phyloP scores from a whole-genome alignment of 1,140 invertebrate species.

The Sycophaga agraensis region DNA sequence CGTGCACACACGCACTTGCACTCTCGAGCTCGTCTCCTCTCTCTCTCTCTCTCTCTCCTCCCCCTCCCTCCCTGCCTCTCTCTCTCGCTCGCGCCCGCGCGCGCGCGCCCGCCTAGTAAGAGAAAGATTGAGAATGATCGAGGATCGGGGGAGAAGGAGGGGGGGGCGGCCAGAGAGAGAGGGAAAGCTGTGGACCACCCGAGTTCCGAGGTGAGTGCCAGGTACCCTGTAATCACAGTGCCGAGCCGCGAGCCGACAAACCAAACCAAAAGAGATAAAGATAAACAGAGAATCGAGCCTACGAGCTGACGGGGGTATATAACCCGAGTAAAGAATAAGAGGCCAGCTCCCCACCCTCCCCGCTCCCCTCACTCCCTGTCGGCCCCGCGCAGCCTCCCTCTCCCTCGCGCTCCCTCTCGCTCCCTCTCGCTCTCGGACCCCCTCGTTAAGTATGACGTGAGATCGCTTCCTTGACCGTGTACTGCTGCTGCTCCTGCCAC shows the following conservation, averaged over 20 bases:
- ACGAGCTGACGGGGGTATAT: conserved; percentile 46
- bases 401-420: not conserved
- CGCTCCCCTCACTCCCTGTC: not conserved
- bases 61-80: no score
- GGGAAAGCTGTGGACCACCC: conserved; percentile 50
- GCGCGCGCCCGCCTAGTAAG: not conserved
- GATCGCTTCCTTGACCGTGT: conserved; percentile 49
- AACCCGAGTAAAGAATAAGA: conserved; percentile 31
- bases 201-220: conserved; percentile 58
- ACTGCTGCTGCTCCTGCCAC: conserved; percentile 20
- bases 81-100: not conserved
- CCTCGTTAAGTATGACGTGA: conserved; percentile 57
- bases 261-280: conserved; percentile 59
- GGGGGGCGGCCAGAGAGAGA: conserved; percentile 27
- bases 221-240: conserved; percentile 57
- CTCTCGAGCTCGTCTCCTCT: not conserved
- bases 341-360: not conserved
- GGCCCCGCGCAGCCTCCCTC: not conserved
- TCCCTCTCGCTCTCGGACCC: conserved; percentile 16
- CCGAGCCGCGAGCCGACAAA: conserved; percentile 58
- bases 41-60: no score
- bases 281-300: conserved; percentile 58
- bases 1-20: not conserved
- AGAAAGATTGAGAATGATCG: conserved; percentile 22
- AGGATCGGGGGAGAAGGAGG: conserved; percentile 20